phyloP scores from a whole-genome alignment of 2,113 vertebrate species.

The Notothenia coriiceps region DNA sequence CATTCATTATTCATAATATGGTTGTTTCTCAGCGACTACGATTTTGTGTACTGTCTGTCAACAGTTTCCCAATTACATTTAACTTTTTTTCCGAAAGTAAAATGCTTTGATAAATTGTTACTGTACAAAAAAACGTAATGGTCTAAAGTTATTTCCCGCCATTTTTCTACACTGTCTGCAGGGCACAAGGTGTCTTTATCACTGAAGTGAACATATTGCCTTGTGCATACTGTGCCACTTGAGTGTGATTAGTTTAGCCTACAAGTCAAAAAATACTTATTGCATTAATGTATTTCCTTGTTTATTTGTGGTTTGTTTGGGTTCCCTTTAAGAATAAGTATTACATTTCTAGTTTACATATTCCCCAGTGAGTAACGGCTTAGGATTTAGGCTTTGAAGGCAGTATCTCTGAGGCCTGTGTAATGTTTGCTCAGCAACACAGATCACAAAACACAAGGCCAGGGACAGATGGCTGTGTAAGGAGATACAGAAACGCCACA shows the following conservation, averaged over 20 bases:
- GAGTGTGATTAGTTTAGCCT: not conserved
- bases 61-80: too few relatives aligned
- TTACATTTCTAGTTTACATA: not conserved
- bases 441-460: constrained; percentile 30
- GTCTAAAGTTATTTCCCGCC: too few relatives aligned
- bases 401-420: not conserved
- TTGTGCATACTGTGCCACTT: not conserved
- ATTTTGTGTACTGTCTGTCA: too few relatives aligned
- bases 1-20: too few relatives aligned
- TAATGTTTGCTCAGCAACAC: constrained; percentile 43
- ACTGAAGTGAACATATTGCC: not conserved
- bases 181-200: too few relatives aligned
- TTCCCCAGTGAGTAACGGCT: not conserved
- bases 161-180: too few relatives aligned
- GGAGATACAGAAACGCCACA: constrained; percentile 43
- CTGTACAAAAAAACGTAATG: too few relatives aligned
- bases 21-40: too few relatives aligned
- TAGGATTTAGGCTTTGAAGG: constrained; percentile 25
- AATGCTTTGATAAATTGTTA: too few relatives aligned
- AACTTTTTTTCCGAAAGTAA: too few relatives aligned
- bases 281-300: constrained; percentile 9
- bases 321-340: not conserved
- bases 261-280: not conserved
- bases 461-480: constrained; percentile 65
- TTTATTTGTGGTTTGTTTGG: constrained; percentile 5